phyloP scores from a whole-genome alignment of 2,113 vertebrate genomes.

The Tricholaema leucomelas region DNA sequence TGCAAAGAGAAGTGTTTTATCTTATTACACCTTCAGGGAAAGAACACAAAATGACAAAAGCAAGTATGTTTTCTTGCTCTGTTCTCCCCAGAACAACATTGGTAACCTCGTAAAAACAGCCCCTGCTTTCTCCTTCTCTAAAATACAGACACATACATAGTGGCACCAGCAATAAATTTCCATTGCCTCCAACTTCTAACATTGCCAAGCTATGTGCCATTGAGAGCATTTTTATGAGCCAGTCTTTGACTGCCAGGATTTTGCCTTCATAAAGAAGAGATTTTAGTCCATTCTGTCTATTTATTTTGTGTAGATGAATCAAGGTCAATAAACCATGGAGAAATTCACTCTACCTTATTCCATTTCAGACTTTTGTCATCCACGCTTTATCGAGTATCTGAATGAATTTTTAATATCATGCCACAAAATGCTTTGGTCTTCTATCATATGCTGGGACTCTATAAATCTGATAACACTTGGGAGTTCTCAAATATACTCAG shows the following conservation, averaged over 20 bases:
- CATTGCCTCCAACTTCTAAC: constrained; percentile 45
- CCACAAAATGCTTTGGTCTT: constrained; percentile 80
- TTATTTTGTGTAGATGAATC: constrained; percentile 80
- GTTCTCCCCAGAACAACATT: constrained; percentile 40
- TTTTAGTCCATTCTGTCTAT: constrained; percentile 77
- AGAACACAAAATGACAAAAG: not conserved
- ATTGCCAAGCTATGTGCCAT: constrained; percentile 63
- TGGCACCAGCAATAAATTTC: constrained; percentile 64
- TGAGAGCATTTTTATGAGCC: constrained; percentile 74
- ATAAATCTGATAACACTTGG: constrained; percentile 83
- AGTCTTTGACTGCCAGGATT: constrained; percentile 74
- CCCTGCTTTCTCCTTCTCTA: constrained; percentile 52
- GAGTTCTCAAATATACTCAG: constrained; percentile 80
- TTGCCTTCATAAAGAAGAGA: constrained; percentile 78
- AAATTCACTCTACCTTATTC: constrained; percentile 75
- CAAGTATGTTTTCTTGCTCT: constrained; percentile 49
- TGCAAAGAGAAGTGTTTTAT: constrained; percentile 44
- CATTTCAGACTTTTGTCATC: constrained; percentile 77
- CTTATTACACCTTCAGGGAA: constrained; percentile 46
- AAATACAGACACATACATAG: constrained; percentile 41
- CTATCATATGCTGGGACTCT: constrained; percentile 76
- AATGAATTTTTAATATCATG: constrained; percentile 83
- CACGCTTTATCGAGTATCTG: constrained; percentile 77
- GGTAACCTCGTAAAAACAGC: constrained; percentile 63
- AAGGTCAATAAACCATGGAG: constrained; percentile 81